These are phyloP conservation scores for Nephila pilipes DNA, from an alignment of 1,140 invertebrate species.

Conservation along the genomic window DNA sequence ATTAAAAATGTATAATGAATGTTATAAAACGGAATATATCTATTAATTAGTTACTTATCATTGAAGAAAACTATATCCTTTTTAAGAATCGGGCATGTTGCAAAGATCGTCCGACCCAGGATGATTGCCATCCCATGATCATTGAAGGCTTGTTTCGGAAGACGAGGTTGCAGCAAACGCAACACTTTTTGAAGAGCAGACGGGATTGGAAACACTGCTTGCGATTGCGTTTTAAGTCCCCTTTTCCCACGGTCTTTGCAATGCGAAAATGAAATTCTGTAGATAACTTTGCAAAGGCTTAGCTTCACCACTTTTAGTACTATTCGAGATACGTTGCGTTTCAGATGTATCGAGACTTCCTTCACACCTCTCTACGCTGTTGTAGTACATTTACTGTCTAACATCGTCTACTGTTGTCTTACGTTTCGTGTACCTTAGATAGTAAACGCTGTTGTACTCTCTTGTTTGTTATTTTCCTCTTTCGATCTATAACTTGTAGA, in stretches of 20 bases:
- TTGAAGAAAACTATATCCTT: not conserved
- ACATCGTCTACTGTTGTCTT: slow-evolving; percentile 28
- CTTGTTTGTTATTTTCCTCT: slow-evolving; percentile 52
- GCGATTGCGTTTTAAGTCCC: not conserved
- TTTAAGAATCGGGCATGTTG: not conserved
- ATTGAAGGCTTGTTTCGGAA: not conserved
- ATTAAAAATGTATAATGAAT: not conserved
- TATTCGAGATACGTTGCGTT: slow-evolving; percentile 43
- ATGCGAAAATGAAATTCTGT: slow-evolving; percentile 68
- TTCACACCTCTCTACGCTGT: slow-evolving; percentile 66
- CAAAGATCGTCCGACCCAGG: not conserved
- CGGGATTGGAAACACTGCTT: no score
- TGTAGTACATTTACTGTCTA: slow-evolving; percentile 57
- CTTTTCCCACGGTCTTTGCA: slow-evolving; percentile 66
- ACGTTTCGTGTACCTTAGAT: slow-evolving; percentile 44
- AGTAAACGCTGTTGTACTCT: slow-evolving; percentile 27
- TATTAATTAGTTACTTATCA: not conserved
- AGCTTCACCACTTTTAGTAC: slow-evolving; percentile 52
- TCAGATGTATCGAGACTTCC: slow-evolving; percentile 12
- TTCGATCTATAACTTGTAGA: slow-evolving; percentile 41
- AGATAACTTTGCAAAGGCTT: slow-evolving; percentile 75
- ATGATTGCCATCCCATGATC: not conserved
- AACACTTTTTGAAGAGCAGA: slow-evolving; percentile 13
- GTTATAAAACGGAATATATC: not conserved
- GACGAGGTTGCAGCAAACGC: slow-evolving; percentile 29